Percentiles rank a stretch among this genome's conserved stretches.
Evolutionary conservation across 2,888 invertebrate genomes (phyloP).

Genomic region (Meganola albula): DNA sequence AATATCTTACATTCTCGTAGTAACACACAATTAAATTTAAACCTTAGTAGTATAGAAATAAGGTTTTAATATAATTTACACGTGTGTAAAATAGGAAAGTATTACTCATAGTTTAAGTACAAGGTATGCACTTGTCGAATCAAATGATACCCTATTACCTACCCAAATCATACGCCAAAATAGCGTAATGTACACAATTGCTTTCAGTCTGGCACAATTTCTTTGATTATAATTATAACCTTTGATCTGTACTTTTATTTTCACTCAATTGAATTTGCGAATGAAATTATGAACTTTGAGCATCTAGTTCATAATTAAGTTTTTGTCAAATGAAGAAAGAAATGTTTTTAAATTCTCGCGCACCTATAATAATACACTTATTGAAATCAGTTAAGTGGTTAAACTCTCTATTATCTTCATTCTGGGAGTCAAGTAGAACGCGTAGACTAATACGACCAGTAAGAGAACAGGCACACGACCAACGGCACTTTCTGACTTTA

Average conservation of each 20-base stretch:
- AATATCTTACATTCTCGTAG: conserved; percentile 16
- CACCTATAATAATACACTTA: no score
- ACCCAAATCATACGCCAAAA: conserved; percentile 49
- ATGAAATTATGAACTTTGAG: no score
- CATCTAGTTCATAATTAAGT: no score
- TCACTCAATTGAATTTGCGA: conserved; percentile 18
- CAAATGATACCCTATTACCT: conserved; percentile 53
- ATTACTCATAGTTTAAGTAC: conserved; percentile 35
- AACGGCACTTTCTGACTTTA: no score
- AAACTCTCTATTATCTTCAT: no score
- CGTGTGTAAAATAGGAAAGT: conserved; percentile 4
- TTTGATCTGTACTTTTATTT: conserved; percentile 44
- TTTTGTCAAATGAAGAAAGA: no score
- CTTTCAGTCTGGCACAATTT: conserved; percentile 36
- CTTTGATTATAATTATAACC: conserved; percentile 43
- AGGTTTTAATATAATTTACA: conserved; percentile 2
- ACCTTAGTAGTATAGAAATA: conserved; percentile 18
- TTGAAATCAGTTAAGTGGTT: no score
- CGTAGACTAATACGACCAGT: no score
- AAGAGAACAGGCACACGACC: no score
- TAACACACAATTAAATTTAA: conserved; percentile 15
- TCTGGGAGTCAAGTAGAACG: no score
- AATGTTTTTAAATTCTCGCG: no score
- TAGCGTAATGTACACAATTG: conserved; percentile 27
- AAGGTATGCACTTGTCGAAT: conserved; percentile 46